Conservation (phyloP, 2,113 vertebrate genomes). For the Poeciliopsis occidentalis region DNA sequence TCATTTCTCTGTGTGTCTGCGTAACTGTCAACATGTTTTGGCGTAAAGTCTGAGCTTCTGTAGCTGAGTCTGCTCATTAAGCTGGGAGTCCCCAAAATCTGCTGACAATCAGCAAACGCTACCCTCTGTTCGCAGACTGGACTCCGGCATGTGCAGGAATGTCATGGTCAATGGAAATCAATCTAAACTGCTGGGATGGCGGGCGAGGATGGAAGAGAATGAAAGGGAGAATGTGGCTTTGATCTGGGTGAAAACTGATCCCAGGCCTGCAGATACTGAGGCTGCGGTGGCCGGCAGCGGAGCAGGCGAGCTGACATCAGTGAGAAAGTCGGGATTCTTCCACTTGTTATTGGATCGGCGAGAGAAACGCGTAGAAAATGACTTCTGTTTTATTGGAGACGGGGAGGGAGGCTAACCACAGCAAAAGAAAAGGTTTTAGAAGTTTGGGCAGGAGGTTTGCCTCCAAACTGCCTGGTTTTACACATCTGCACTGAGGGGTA, state of each 20-base stretch:
- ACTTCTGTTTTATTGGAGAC: constrained; percentile 75
- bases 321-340: constrained; percentile 66
- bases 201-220: constrained; percentile 74
- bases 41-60: constrained; percentile 17
- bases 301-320: constrained; percentile 72
- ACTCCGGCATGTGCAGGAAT: constrained; percentile 76
- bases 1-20: not conserved
- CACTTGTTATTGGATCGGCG: constrained; percentile 71
- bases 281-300: constrained; percentile 70
- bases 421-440: constrained; percentile 67
- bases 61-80: constrained; percentile 41
- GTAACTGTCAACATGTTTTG: not conserved
- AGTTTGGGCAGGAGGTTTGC: constrained; percentile 57
- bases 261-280: constrained; percentile 82
- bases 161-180: constrained; percentile 83
- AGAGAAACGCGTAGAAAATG: constrained; percentile 67
- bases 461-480: constrained; percentile 55
- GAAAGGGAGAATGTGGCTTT: constrained; percentile 78
- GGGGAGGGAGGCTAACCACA: constrained; percentile 36
- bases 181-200: constrained; percentile 77
- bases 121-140: constrained; percentile 73
- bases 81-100: constrained; percentile 65
- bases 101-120: constrained; percentile 77
- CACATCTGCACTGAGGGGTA: constrained; percentile 67
- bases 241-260: constrained; percentile 83